Evolutionary conservation across 2,797 vertebrate genomes (phyloP), one percentile per base, ranked within the genome.

Genomic region (Numenius phaeopus): DNA sequence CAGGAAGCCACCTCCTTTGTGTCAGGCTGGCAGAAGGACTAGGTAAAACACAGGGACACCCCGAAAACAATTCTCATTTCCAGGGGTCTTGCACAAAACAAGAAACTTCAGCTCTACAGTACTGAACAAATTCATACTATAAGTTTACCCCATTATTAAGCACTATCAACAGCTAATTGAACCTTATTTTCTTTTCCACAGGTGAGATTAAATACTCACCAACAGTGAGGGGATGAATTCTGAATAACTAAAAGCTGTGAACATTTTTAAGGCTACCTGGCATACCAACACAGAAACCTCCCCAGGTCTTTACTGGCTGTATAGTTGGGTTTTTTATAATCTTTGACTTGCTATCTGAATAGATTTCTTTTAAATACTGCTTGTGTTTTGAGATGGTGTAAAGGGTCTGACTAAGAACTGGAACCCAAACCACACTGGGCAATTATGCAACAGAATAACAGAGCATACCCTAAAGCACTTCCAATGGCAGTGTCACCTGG

Each of bases 311-410:
- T 22, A 22, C 24, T 40, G 30, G 3, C 30, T 3, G 5, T n/a
- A 0, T 14, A 54, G 46, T 8, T 67, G 32, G 7, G 8, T 54
- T 69, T 72, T 71, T 50, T 0, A 23, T 29, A 7, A 3, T 6
- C 18, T 42, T 24, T 10, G 29, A 19, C 15, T 64, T 27, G 30
- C 13, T 66, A 10, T 26, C 50, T 32, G 11, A 55, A 42, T 11
- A 50, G n/a, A 42, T 29, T n/a, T 62, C 4, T 23, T 61, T 87
- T 40, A 66, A 47, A 71, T 62, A 8, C 14, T 18, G 22, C 7
- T 32, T 47, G 12, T n/a, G n/a, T 19, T 83, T 57, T 67, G 24
- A 52, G 21, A 18, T 22, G 50, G 20, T n/a, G 21, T 6, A 2
- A 23, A 18, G 11, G 7, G 22, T 37, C 57, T 52, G 34, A 40